These are phyloP conservation scores for Zaprionus davidi DNA, from an alignment of 1,140 invertebrate species.

Conservation along the genomic window DNA sequence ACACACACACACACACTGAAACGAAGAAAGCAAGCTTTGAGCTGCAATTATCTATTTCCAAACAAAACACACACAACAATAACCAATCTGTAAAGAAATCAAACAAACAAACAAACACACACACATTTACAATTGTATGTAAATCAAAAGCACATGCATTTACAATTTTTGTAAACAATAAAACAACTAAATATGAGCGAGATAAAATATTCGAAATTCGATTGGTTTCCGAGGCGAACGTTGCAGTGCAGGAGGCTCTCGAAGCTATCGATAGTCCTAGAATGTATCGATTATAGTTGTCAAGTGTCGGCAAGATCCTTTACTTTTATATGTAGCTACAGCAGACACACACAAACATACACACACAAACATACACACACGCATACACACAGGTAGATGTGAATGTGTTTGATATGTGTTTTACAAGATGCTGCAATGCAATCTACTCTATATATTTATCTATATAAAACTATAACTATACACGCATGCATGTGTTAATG, in stretches of 20 bases:
- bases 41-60: slow-evolving; percentile 37
- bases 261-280: slow-evolving; percentile 1
- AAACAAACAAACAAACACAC: background rate
- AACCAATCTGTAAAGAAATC: slow-evolving; percentile 1
- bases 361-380: background rate
- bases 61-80: slow-evolving; percentile 13
- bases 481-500: slow-evolving; percentile 4
- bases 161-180: slow-evolving; percentile 56
- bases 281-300: background rate
- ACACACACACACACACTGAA: slow-evolving; percentile 26
- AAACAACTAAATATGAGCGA: slow-evolving; percentile 54
- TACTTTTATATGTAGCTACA: slow-evolving; percentile 17
- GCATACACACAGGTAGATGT: background rate
- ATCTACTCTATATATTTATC: slow-evolving; percentile 15
- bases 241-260: background rate
- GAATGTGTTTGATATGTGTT: slow-evolving; percentile 14
- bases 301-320: slow-evolving; percentile 18
- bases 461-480: slow-evolving; percentile 11
- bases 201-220: slow-evolving; percentile 26
- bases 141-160: slow-evolving; percentile 56
- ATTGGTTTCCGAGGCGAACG: slow-evolving; percentile 21
- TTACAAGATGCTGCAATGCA: slow-evolving; percentile 21
- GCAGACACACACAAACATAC: background rate
- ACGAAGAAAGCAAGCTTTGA: slow-evolving; percentile 24
- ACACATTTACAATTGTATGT: slow-evolving; percentile 30